Evolutionary conservation across 1,140 invertebrate species (phyloP).

Genomic region (Drosophila elegans): DNA sequence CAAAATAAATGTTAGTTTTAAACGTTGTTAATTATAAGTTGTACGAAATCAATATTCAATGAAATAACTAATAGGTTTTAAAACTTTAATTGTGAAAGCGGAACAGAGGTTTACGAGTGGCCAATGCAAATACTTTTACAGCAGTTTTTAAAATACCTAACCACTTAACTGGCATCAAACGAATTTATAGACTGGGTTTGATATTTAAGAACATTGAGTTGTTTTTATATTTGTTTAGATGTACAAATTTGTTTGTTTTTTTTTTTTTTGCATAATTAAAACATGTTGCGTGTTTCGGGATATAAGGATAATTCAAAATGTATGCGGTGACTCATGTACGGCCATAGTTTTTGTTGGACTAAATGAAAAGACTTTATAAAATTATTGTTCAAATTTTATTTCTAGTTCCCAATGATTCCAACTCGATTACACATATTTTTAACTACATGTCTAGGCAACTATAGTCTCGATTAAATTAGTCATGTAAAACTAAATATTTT

Average conservation of each 20-base stretch:
- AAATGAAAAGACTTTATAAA: constrained; percentile 8
- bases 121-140: constrained; percentile 29
- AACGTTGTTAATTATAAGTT: constrained; percentile 45
- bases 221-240: constrained; percentile 3
- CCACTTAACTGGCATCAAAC: constrained; percentile 24
- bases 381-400: constrained; percentile 1
- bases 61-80: constrained; percentile 41
- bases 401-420: constrained; percentile 13
- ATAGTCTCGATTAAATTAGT: constrained; percentile 9
- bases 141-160: constrained; percentile 25
- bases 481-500: background rate
- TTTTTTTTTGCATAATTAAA: background rate
- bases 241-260: constrained; percentile 3
- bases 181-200: constrained; percentile 45
- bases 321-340: constrained; percentile 6
- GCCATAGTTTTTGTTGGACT: constrained; percentile 18
- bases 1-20: constrained; percentile 44
- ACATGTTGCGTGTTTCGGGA: background rate
- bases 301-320: constrained; percentile 15
- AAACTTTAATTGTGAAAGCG: constrained; percentile 14
- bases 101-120: constrained; percentile 13
- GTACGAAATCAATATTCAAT: constrained; percentile 29
- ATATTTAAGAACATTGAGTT: constrained; percentile 4
- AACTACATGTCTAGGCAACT: constrained; percentile 18
- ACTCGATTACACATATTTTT: background rate